Percentiles rank a stretch among this genome's conserved stretches.
Conservation (phyloP, 2,888 invertebrate genomes). For the Pollenia amentaria region DNA sequence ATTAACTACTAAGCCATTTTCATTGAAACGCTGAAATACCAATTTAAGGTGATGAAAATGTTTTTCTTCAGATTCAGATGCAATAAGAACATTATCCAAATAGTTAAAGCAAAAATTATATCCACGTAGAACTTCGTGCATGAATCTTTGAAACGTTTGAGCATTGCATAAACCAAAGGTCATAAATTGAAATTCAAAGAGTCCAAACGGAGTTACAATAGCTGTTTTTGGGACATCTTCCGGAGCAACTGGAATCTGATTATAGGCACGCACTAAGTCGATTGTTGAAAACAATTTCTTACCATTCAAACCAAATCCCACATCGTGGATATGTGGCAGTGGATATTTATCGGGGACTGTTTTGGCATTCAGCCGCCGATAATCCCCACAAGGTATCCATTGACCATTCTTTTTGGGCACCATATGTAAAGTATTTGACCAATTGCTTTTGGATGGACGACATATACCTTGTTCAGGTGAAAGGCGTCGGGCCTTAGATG, state of each 20-base stretch:
- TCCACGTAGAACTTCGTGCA: too few relatives aligned
- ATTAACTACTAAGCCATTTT: constrained; percentile 3
- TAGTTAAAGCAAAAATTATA: constrained; percentile 38
- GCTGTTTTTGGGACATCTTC: too few relatives aligned
- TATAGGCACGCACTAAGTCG: constrained; percentile 52
- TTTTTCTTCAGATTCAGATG: constrained; percentile 49
- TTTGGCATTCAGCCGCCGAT: too few relatives aligned
- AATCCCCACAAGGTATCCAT: too few relatives aligned
- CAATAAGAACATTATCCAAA: constrained; percentile 46
- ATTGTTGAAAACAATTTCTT: constrained; percentile 57
- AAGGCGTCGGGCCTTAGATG: too few relatives aligned
- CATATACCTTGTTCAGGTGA: too few relatives aligned
- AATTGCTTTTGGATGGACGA: too few relatives aligned
- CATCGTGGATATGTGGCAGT: constrained; percentile 79
- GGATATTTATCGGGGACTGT: constrained; percentile 81
- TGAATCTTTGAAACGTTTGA: constrained; percentile 71
- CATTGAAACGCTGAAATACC: neutral
- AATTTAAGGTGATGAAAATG: constrained; percentile 9
- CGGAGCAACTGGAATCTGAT: too few relatives aligned
- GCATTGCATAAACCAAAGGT: constrained; percentile 49
- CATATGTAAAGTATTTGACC: neutral
- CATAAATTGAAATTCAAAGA: constrained; percentile 27
- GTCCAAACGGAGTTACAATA: constrained; percentile 22
- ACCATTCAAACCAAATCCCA: constrained; percentile 47
- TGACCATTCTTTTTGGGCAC: too few relatives aligned